phyloP scores from a whole-genome alignment of 2,797 vertebrate species.

The Enteromius afrohamiltoni region DNA sequence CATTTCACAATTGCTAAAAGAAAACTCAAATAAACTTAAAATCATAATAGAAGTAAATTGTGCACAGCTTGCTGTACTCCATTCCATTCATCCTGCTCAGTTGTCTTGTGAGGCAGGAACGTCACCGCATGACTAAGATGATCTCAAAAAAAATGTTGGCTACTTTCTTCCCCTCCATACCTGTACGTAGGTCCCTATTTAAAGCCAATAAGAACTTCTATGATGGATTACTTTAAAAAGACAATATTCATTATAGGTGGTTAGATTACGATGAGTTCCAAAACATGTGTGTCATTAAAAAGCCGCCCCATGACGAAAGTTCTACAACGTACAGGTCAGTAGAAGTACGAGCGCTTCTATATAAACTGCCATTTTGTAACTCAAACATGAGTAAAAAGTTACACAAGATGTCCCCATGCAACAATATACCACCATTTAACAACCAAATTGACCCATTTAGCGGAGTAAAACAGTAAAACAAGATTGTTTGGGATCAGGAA shows the following conservation, averaged over 20 bases:
- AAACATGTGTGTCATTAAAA: constrained; percentile 47
- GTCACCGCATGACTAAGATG: constrained; percentile 43
- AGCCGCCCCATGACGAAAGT: constrained; percentile 46
- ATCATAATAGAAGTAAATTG: constrained; percentile 78
- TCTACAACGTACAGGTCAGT: constrained; percentile 48
- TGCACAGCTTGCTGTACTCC: constrained; percentile 77
- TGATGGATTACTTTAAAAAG: constrained; percentile 56
- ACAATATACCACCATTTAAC: constrained; percentile 46
- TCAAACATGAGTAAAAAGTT: constrained; percentile 45
- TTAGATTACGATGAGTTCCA: constrained; percentile 56
- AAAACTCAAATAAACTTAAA: constrained; percentile 84
- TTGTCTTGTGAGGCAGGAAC: constrained; percentile 46
- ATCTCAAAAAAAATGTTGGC: constrained; percentile 46
- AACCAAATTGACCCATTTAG: constrained; percentile 42
- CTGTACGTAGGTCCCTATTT: constrained; percentile 55
- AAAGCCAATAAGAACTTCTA: constrained; percentile 53
- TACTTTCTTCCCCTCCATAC: constrained; percentile 49
- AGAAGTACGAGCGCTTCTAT: constrained; percentile 27
- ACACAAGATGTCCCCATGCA: constrained; percentile 57
- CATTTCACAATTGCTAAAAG: constrained; percentile 88
- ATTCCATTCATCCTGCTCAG: constrained; percentile 60
- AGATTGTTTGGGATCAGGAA: constrained; percentile 28
- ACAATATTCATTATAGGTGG: constrained; percentile 67
- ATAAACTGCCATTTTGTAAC: constrained; percentile 45
- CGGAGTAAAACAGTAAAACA: constrained; percentile 39